These are phyloP conservation scores for Petrocephalus microphthalmus DNA, from an alignment of 2,113 vertebrate genomes.

Conservation along the genomic window DNA sequence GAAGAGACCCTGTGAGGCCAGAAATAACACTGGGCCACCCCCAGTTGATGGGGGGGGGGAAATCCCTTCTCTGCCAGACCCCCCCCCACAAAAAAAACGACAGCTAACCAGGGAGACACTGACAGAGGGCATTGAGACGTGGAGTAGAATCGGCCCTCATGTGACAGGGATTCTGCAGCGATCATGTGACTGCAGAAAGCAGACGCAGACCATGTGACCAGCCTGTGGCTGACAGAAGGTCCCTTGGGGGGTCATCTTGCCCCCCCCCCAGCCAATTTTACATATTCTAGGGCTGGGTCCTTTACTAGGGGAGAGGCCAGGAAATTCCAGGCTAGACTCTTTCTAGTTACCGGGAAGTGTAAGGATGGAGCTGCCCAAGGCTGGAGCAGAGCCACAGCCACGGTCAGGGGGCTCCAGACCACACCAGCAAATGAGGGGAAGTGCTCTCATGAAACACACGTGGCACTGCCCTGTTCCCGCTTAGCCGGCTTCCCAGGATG, in stretches of 20 bases:
- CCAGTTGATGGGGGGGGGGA: not conserved
- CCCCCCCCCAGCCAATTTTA: not conserved
- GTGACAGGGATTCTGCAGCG: not conserved
- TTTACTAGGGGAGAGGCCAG: not conserved
- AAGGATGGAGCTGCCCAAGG: not conserved
- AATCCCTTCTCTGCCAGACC: not conserved
- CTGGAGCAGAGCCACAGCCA: not conserved
- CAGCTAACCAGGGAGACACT: not conserved
- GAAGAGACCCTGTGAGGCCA: constrained; percentile 25
- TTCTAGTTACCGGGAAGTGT: too few relatives aligned
- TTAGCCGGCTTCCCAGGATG: not conserved
- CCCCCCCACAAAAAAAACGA: not conserved
- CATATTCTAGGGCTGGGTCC: not conserved
- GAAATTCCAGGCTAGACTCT: not conserved
- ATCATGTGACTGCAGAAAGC: not conserved
- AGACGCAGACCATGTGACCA: not conserved
- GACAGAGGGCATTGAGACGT: not conserved
- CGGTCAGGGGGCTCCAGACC: not conserved
- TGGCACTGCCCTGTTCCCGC: not conserved
- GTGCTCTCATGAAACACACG: not conserved
- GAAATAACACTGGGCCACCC: constrained; percentile 16
- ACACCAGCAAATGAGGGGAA: not conserved
- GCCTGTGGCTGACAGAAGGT: not conserved
- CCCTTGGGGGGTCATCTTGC: not conserved
- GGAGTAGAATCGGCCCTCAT: not conserved